Evolutionary conservation across 2,888 invertebrate species (phyloP).

Genomic region (Cinara cedri): DNA sequence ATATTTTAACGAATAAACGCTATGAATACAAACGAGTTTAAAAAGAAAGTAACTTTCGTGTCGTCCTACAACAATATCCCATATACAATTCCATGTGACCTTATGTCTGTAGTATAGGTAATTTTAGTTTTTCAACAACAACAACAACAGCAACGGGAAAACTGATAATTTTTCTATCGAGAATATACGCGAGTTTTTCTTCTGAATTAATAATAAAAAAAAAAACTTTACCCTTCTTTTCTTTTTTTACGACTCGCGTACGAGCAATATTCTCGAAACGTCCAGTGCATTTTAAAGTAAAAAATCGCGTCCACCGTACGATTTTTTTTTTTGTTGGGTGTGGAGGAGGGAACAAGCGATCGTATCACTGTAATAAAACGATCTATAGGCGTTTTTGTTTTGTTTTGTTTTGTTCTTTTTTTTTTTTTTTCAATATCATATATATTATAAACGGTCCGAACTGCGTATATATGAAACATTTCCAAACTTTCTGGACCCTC

Average conservation of each 20-base stretch:
- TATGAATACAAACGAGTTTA: conserved; percentile 56
- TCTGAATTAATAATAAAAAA: conserved; percentile 32
- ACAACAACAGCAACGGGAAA: conserved; percentile 11
- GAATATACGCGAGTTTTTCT: conserved; percentile 40
- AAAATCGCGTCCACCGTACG: too few relatives aligned
- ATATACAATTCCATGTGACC: not conserved
- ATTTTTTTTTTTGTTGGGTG: too few relatives aligned
- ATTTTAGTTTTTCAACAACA: conserved; percentile 50
- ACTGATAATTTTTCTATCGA: conserved; percentile 50
- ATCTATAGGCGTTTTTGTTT: too few relatives aligned
- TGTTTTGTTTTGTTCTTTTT: too few relatives aligned
- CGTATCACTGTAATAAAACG: too few relatives aligned
- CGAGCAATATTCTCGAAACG: conserved; percentile 14
- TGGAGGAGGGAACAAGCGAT: too few relatives aligned
- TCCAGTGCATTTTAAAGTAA: not conserved
- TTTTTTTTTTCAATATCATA: too few relatives aligned
- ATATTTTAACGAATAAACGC: conserved; percentile 37
- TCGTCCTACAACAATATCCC: too few relatives aligned
- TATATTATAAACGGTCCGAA: too few relatives aligned
- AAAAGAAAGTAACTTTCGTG: conserved; percentile 40
- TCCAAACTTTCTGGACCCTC: too few relatives aligned
- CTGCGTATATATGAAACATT: too few relatives aligned
- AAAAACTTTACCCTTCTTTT: conserved; percentile 14
- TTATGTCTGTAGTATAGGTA: conserved; percentile 15
- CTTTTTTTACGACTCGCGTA: conserved; percentile 13